Base-by-base conservation (phyloP, 2,113 vertebrate species). In the Pampusana beccarii region DNA sequence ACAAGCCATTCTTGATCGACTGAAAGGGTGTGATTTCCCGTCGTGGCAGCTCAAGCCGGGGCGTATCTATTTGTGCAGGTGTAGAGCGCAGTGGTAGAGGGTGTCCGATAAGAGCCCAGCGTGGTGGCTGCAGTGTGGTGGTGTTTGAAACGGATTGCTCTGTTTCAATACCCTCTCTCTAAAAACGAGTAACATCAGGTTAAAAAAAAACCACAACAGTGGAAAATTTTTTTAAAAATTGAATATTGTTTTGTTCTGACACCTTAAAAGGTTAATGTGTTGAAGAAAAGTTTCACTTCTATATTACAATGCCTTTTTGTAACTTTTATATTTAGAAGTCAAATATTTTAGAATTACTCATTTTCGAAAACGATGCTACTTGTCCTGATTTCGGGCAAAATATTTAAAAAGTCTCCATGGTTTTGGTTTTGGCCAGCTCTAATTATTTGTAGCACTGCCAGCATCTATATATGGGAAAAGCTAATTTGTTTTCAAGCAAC, bases 31-130 rank as follows among this genome's bases (percentile, higher is more conserved):
- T n/a, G 46, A 78, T 70, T 84, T 84, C 40, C 46, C 3, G 1
- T n/a, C 13, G 3, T 0, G 1, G 19, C 31, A n/a, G 57, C 31
- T 58, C 60, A 60, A 3, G n/a, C 21, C 0, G 0, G 34, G 50
- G 6, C 50, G 7, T 42, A 31, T 60, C 38, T 77, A 0, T 51
- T 62, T 84, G 40, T 73, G 33, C 31, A 73, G n/a, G 9, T 25
- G 9, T 26, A 56, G 60, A 71, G 31, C 44, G 62, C 16, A 51
- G 78, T 0, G 1, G 26, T 28, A 67, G 7, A 79, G 64, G 26
- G 19, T 74, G 3, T 29, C 33, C 78, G 60, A 36, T 71, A 46
- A 78, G 53, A 60, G 18, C 28, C 26, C 26, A 31, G 29, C 1
- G 0, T 46, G 34, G 18, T 90, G 65, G 11, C 51, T 61, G 38